A percentile compares a stretch with the other conserved stretches of the same genome.
Evolutionary conservation across 2,113 vertebrate genomes (phyloP).

Genomic region (Andinoacara biseriatus): DNA sequence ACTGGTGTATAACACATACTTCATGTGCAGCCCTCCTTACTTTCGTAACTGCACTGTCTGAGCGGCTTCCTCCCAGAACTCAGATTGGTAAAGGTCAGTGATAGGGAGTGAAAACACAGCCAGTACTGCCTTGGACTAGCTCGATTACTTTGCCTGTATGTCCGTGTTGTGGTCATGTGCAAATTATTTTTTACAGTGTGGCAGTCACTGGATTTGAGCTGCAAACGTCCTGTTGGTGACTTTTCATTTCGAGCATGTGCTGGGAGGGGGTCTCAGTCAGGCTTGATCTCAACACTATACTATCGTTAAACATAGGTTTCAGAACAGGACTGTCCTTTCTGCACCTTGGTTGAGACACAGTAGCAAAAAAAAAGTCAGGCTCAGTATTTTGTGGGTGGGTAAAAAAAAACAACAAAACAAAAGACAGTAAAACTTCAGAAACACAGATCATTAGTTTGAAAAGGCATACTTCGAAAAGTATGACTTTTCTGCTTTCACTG

Average conservation of each 20-base stretch:
- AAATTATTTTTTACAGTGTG: conserved; percentile 43
- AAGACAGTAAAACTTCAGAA: neutral
- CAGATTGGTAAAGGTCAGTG: conserved; percentile 61
- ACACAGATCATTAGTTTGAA: neutral
- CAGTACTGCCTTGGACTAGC: conserved; percentile 48
- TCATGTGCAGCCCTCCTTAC: neutral
- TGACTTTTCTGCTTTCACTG: neutral
- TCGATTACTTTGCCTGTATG: conserved; percentile 26
- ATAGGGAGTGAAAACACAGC: conserved; percentile 60
- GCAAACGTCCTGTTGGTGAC: conserved; percentile 32
- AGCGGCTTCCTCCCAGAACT: conserved; percentile 40
- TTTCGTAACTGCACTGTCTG: conserved; percentile 13
- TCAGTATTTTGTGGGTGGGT: neutral
- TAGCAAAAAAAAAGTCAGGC: neutral
- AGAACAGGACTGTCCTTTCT: neutral
- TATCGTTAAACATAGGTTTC: neutral
- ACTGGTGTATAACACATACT: neutral
- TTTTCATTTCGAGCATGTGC: conserved; percentile 18
- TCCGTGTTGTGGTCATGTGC: conserved; percentile 37
- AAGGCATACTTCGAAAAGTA: neutral
- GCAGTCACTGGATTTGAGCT: conserved; percentile 50
- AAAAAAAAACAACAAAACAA: too few relatives aligned
- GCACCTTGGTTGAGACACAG: neutral
- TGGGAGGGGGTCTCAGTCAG: conserved; percentile 14
- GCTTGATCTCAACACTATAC: conserved; percentile 34